phyloP scores from a whole-genome alignment of 2,113 vertebrate species.

The Nerophis ophidion region DNA sequence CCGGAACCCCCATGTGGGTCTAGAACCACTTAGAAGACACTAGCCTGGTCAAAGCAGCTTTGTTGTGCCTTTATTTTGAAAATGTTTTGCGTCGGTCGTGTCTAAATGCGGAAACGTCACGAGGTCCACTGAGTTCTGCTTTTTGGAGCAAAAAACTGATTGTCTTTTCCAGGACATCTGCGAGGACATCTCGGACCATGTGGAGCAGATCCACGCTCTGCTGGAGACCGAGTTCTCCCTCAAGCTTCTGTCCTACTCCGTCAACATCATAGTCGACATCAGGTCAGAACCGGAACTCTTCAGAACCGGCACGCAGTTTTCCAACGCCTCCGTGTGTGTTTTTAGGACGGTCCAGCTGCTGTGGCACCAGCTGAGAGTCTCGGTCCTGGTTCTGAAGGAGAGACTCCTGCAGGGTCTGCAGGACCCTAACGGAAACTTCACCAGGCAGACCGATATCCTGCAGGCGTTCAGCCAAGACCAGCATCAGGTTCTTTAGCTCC shows the following conservation, averaged over 20 bases:
- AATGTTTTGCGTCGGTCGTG: conserved; percentile 17
- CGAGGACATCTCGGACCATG: conserved; percentile 98
- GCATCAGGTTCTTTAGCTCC: conserved; percentile 73
- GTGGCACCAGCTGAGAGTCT: conserved; percentile 98
- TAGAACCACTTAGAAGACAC: too few relatives aligned
- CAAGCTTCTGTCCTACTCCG: conserved; percentile 94
- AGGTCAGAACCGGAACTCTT: conserved; percentile 50
- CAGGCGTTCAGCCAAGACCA: conserved; percentile 94
- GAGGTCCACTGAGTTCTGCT: conserved; percentile 37
- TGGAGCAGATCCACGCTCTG: conserved; percentile 97
- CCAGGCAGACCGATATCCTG: conserved; percentile 92
- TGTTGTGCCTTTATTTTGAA: neutral
- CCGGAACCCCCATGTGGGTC: neutral
- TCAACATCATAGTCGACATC: conserved; percentile 97
- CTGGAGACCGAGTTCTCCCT: conserved; percentile 97
- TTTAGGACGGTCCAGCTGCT: conserved; percentile 80
- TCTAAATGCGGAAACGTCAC: conserved; percentile 28
- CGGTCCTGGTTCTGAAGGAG: conserved; percentile 92
- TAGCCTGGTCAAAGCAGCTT: too few relatives aligned
- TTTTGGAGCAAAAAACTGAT: conserved; percentile 22
- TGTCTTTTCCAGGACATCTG: conserved; percentile 83
- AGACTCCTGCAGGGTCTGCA: conserved; percentile 96
- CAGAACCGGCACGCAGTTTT: neutral
- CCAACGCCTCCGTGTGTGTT: neutral
- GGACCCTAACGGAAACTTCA: conserved; percentile 98